phyloP scores from a whole-genome alignment of 1,140 invertebrate genomes.

The Charaxes varanes region DNA sequence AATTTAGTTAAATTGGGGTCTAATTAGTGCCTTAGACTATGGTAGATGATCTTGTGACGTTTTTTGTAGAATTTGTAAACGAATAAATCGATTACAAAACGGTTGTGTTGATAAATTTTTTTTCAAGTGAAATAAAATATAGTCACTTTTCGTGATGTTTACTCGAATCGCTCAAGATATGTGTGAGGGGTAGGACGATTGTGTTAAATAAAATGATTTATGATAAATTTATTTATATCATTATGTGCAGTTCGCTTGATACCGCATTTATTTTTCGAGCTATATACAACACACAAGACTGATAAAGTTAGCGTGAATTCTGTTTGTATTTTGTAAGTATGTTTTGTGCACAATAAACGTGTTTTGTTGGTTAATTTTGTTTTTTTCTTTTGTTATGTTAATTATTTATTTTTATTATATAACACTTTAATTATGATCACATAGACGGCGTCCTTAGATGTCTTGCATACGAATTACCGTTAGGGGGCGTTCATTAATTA shows the following conservation, averaged over 20 bases:
- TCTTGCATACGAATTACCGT: conserved; percentile 26
- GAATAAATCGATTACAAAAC: no score
- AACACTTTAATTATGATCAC: background rate
- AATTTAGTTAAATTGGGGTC: no score
- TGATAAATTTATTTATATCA: conserved; percentile 23
- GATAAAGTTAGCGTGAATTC: conserved; percentile 51
- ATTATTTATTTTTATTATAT: conserved; percentile 32
- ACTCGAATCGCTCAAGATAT: conserved; percentile 57
- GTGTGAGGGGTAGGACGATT: conserved; percentile 29
- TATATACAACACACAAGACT: conserved; percentile 73
- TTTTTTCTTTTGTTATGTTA: conserved; percentile 57
- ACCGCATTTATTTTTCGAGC: conserved; percentile 67
- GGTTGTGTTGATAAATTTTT: no score
- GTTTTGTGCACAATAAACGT: conserved; percentile 69
- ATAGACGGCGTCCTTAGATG: conserved; percentile 1
- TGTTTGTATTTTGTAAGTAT: conserved; percentile 63
- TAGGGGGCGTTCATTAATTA: no score
- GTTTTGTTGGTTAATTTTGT: conserved; percentile 56
- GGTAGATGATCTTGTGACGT: no score
- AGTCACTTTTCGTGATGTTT: no score
- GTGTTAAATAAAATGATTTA: conserved; percentile 22
- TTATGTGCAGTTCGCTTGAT: conserved; percentile 49
- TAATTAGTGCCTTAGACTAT: no score
- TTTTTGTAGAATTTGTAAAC: no score
- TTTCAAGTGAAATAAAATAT: no score